Evolutionary conservation across 2,113 vertebrate species (phyloP), one percentile per base, ranked within the genome.

Genomic region (Rhea americana): DNA sequence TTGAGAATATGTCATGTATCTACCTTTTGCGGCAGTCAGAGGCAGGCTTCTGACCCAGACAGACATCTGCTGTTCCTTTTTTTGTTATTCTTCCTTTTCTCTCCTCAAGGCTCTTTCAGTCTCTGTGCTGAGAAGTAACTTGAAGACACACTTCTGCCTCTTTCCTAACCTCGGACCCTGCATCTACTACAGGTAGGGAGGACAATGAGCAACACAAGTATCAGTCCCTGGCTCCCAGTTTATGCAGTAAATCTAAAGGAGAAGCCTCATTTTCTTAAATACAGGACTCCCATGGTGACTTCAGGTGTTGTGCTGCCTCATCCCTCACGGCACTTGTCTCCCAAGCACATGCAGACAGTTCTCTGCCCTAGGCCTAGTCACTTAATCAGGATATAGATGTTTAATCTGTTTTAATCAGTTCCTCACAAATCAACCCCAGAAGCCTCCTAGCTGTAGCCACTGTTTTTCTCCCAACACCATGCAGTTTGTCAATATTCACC

Each of bases 321-420:
- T 50, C 35, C 48, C 26, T 91, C 5, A 1, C 68, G 88, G 67
- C 45, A 30, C 66, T 94, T 88, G 67, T 56, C 39, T 84, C 74
- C 32, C 21, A 55, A 68, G 73, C 73, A 24, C 2, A 9, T 93
- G 80, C 59, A 83, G 58, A 32, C 4, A 2, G 39, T 28, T 91
- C 26, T 61, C 62, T 92, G 81, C 67, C 61, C 3, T 5, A 22
- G 70, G 61, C 72, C 39, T 93, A 62, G 70, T 48, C 35, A 51
- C 78, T 92, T 87, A 80, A 72, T 45, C 88, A 67, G 85, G 43
- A 47, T 73, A 72, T 28, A 84, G 65, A 73, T 91, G 50, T 87
- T 92, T 78, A 87, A 72, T 61, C 39, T 93, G 14, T 71, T 93
- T 91, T 80, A 71, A 88, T 91, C 43, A 77, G 39, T 78, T 85